These are phyloP conservation scores for Nettapus auritus DNA, from an alignment of 2,113 vertebrate genomes.

Conservation along the genomic window DNA sequence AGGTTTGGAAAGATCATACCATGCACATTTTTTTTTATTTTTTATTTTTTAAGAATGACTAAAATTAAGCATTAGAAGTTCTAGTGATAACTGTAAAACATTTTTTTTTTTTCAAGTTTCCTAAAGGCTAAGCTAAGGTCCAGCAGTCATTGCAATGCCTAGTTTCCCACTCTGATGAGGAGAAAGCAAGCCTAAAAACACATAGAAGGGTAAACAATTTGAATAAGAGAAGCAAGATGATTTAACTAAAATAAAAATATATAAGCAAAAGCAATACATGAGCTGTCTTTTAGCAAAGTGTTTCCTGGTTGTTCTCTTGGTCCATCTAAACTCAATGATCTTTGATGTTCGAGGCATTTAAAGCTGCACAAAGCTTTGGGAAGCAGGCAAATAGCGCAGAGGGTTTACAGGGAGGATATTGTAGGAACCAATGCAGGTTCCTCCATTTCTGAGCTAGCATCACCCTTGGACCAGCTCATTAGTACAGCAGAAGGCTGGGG, in stretches of 20 bases:
- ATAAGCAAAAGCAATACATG: background rate
- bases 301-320: slow-evolving; percentile 2
- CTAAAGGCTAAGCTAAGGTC: background rate
- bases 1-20: slow-evolving; percentile 40
- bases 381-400: background rate
- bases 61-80: slow-evolving; percentile 22
- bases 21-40: background rate
- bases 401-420: background rate
- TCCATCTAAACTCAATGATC: background rate
- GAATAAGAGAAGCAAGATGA: background rate
- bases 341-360: background rate
- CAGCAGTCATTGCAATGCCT: background rate
- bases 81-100: background rate
- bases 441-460: background rate
- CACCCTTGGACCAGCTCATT: background rate
- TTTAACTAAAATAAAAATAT: background rate
- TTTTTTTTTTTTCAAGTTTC: background rate
- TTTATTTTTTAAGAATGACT: background rate
- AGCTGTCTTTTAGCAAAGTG: background rate
- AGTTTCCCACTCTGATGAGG: background rate
- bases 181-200: background rate
- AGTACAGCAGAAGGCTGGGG: background rate
- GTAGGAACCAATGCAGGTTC: background rate
- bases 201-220: slow-evolving; percentile 27
- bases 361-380: background rate